These are phyloP conservation scores for Aphelocoma coerulescens DNA, from an alignment of 2,113 vertebrate genomes.

Conservation along the genomic window DNA sequence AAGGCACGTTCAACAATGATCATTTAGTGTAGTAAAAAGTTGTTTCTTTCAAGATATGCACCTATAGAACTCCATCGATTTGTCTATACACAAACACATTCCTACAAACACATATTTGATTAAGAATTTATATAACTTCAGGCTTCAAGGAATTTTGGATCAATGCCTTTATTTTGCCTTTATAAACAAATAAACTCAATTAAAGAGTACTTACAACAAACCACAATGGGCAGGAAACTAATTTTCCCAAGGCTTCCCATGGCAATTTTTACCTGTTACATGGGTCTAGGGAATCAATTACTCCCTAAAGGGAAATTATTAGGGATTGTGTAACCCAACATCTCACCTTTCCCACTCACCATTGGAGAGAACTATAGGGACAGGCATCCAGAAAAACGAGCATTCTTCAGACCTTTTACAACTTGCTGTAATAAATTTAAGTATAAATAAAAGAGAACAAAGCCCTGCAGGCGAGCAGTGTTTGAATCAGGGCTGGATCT, in stretches of 20 bases:
- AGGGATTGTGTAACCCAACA: neutral
- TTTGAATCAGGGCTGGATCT: neutral
- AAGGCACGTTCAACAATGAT: neutral
- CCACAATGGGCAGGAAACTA: neutral
- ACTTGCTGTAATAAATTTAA: neutral
- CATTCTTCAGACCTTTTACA: neutral
- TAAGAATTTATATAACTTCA: constrained; percentile 36
- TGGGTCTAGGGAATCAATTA: neutral
- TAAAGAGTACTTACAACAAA: constrained; percentile 14
- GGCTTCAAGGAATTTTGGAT: constrained; percentile 27
- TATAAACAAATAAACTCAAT: constrained; percentile 47
- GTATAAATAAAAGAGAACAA: neutral
- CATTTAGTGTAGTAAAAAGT: neutral
- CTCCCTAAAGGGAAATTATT: neutral
- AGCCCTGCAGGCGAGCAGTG: neutral
- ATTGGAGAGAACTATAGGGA: neutral
- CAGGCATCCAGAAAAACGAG: neutral
- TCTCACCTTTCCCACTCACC: neutral
- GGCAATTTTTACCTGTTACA: neutral
- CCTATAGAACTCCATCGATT: neutral
- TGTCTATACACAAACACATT: neutral
- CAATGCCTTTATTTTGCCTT: constrained; percentile 21
- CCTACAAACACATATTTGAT: constrained; percentile 21
- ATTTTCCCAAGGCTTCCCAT: neutral
- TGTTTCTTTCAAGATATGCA: neutral